phyloP scores from a whole-genome alignment of 1,140 invertebrate species.

The Pachypeltis micranthus region DNA sequence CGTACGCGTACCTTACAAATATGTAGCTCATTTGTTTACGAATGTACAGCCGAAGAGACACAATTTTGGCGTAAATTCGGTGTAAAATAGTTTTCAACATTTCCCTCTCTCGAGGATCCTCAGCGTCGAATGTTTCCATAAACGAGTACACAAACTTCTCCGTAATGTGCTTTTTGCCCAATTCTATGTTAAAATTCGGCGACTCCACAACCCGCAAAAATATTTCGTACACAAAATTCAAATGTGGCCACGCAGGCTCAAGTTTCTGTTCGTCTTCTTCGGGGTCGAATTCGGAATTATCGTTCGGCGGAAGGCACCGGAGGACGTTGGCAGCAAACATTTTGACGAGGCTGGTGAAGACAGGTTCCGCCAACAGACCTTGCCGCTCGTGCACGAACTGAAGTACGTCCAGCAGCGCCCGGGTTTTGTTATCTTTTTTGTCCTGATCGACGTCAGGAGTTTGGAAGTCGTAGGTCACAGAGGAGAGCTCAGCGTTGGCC shows the following conservation, averaged over 20 bases:
- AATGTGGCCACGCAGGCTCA: conserved; percentile 94
- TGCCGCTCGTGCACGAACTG: conserved; percentile 91
- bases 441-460: conserved; percentile 95
- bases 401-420: conserved; percentile 92
- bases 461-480: conserved; percentile 97
- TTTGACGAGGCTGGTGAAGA: conserved; percentile 94
- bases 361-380: conserved; percentile 88
- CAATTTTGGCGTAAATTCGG: conserved; percentile 98
- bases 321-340: conserved; percentile 95
- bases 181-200: conserved; percentile 88
- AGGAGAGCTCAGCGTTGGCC: conserved; percentile 93
- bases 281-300: conserved; percentile 98
- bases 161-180: conserved; percentile 96
- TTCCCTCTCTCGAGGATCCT: conserved; percentile 96
- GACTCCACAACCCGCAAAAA: conserved; percentile 94
- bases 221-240: conserved; percentile 94
- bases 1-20: conserved; percentile 96
- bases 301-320: conserved; percentile 93
- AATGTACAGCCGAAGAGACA: conserved; percentile 94
- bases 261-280: conserved; percentile 98
- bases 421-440: conserved; percentile 96
- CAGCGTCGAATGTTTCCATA: conserved; percentile 95
- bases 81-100: conserved; percentile 98
- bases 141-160: conserved; percentile 88
- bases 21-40: conserved; percentile 99